A percentile compares a stretch with the other conserved stretches of the same genome.
These are phyloP conservation scores for Euwallacea fornicatus DNA, from an alignment of 1,140 invertebrate species.

Conservation along the genomic window DNA sequence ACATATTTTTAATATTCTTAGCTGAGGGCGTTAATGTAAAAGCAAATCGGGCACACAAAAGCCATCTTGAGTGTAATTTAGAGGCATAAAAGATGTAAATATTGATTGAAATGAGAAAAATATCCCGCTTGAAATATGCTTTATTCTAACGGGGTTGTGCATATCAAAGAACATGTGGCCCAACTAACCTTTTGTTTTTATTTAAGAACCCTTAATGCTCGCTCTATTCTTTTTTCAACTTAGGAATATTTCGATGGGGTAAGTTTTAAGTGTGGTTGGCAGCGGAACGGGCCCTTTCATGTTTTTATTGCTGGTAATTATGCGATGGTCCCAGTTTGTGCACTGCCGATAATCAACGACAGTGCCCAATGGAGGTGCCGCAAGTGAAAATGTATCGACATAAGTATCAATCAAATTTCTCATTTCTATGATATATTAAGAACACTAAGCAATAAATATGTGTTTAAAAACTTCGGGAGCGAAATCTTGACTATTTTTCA, in stretches of 20 bases:
- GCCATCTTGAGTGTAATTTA: slow-evolving; percentile 31
- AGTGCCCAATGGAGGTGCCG: too few species aligned
- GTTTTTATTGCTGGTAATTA: too few species aligned
- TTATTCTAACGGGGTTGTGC: slow-evolving; percentile 26
- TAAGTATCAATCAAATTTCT: too few species aligned
- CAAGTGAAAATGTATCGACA: too few species aligned
- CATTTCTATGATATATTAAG: too few species aligned
- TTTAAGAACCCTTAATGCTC: slow-evolving; percentile 27
- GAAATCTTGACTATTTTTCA: too few species aligned
- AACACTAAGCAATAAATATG: too few species aligned
- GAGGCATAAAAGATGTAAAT: slow-evolving; percentile 36
- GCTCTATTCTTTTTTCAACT: slow-evolving; percentile 29
- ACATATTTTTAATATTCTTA: slow-evolving; percentile 4
- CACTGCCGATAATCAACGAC: too few species aligned
- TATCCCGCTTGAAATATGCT: slow-evolving; percentile 32
- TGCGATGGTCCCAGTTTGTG: too few species aligned
- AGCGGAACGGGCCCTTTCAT: too few species aligned
- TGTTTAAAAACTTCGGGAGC: too few species aligned
- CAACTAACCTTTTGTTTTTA: slow-evolving; percentile 39
- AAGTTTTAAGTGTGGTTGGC: slow-evolving; percentile 1
- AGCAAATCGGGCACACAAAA: slow-evolving; percentile 16
- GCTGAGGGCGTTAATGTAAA: background rate
- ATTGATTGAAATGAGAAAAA: slow-evolving; percentile 34
- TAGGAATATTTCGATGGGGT: slow-evolving; percentile 11
- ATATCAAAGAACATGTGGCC: slow-evolving; percentile 39